A percentile compares a stretch with the other conserved stretches of the same genome.
Conservation (phyloP, 2,113 vertebrate genomes). For the Toxotes chatareus region DNA sequence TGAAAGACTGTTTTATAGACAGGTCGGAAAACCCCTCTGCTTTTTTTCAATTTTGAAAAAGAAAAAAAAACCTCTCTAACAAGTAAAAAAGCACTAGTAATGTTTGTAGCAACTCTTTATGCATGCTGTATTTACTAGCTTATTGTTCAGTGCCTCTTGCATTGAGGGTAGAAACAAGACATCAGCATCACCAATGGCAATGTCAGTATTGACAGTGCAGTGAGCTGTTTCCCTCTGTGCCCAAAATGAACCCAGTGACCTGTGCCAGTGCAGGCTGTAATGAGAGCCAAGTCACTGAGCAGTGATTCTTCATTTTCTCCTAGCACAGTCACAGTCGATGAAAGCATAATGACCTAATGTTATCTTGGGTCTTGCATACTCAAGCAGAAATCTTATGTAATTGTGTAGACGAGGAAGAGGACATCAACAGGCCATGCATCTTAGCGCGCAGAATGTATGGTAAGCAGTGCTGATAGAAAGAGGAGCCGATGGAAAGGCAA, state of each 20-base stretch:
- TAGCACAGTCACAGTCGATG: conserved; percentile 39
- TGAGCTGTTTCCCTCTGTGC: conserved; percentile 45
- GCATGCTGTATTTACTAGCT: not conserved
- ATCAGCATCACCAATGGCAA: conserved; percentile 34
- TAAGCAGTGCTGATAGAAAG: not conserved
- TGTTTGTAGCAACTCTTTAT: not conserved
- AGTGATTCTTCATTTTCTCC: conserved; percentile 45
- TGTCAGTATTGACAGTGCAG: conserved; percentile 48
- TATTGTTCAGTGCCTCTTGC: conserved; percentile 13
- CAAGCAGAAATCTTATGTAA: conserved; percentile 58
- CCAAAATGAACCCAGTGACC: conserved; percentile 66
- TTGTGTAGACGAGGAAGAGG: conserved; percentile 38
- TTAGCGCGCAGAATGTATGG: not conserved
- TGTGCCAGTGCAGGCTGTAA: conserved; percentile 49
- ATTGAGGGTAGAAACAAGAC: conserved; percentile 25
- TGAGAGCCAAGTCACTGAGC: conserved; percentile 50
- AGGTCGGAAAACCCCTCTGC: not conserved
- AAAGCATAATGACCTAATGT: conserved; percentile 52
- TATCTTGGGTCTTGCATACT: conserved; percentile 37
- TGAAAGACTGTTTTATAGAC: not conserved
- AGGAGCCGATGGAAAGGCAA: not conserved
- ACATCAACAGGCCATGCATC: conserved; percentile 29
- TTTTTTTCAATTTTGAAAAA: not conserved
- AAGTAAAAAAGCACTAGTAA: conserved; percentile 4
- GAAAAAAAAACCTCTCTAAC: not conserved